A percentile compares a stretch with the other conserved stretches of the same genome.
Evolutionary conservation across 2,797 vertebrate genomes (phyloP).

Genomic region (Chlorospingus semifuscus): DNA sequence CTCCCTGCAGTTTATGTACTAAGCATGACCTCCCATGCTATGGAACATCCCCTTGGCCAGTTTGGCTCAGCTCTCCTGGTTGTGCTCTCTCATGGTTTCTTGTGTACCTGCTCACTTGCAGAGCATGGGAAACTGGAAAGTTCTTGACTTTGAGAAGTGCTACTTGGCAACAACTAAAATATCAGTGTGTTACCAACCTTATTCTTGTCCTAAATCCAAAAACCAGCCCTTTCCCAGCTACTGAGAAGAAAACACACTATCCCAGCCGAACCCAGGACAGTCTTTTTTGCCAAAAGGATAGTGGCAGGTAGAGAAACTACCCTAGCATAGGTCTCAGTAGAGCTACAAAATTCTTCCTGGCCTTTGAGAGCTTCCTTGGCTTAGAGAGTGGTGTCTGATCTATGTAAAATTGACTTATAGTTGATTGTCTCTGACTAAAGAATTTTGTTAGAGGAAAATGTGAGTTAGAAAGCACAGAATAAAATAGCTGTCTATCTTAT

Average conservation of each 20-base stretch:
- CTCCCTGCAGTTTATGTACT: background rate
- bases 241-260: fast-evolving
- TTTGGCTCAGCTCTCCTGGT: background rate
- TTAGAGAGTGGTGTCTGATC: background rate
- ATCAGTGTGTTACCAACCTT: background rate
- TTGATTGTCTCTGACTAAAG: background rate
- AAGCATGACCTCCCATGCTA: background rate
- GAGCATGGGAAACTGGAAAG: background rate
- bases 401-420: background rate
- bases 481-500: background rate
- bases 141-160: background rate
- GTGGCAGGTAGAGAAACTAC: background rate
- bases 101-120: background rate
- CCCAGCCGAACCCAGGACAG: background rate
- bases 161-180: background rate
- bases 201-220: background rate
- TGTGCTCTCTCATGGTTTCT: background rate
- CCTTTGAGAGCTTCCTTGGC: background rate
- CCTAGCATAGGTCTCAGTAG: background rate
- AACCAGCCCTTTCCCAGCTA: fast-evolving
- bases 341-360: background rate
- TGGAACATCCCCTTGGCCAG: background rate
- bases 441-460: background rate
- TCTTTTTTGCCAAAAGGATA: background rate
- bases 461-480: background rate